These are phyloP conservation scores for Ceriagrion tenellum DNA, from an alignment of 2,888 invertebrate species.

Conservation along the genomic window DNA sequence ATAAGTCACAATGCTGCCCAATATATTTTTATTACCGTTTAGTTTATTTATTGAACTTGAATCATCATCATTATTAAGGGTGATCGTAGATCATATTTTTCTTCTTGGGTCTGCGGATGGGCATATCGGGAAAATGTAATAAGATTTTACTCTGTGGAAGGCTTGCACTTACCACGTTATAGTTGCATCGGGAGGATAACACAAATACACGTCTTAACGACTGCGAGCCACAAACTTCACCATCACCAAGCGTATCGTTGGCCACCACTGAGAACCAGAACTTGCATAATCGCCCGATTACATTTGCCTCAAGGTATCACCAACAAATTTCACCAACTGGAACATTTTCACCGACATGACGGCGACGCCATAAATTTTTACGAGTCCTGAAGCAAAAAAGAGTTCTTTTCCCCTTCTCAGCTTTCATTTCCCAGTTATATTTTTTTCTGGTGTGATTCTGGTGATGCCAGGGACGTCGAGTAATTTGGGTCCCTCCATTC, in stretches of 20 bases:
- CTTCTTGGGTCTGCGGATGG: too few species aligned
- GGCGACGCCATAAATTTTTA: neutral
- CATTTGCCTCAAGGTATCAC: neutral
- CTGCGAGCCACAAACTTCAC: neutral
- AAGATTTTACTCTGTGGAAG: too few species aligned
- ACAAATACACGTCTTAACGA: neutral
- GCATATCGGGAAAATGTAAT: too few species aligned
- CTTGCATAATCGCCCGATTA: neutral
- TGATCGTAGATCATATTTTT: too few species aligned
- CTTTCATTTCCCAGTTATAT: neutral
- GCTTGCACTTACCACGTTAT: too few species aligned
- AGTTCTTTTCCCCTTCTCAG: neutral
- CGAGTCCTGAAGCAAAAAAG: neutral
- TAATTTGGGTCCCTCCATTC: neutral
- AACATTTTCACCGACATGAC: neutral
- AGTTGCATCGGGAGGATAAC: too few species aligned
- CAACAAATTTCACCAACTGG: neutral
- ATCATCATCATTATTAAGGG: too few species aligned
- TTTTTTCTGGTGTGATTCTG: neutral
- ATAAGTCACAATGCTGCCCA: too few species aligned
- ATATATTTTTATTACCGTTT: too few species aligned
- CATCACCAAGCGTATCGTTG: neutral
- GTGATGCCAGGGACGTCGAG: neutral
- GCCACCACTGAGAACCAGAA: neutral
- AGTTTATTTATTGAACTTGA: too few species aligned